These are phyloP conservation scores for Podargus strigoides DNA, from an alignment of 2,797 vertebrate genomes.

Conservation along the genomic window DNA sequence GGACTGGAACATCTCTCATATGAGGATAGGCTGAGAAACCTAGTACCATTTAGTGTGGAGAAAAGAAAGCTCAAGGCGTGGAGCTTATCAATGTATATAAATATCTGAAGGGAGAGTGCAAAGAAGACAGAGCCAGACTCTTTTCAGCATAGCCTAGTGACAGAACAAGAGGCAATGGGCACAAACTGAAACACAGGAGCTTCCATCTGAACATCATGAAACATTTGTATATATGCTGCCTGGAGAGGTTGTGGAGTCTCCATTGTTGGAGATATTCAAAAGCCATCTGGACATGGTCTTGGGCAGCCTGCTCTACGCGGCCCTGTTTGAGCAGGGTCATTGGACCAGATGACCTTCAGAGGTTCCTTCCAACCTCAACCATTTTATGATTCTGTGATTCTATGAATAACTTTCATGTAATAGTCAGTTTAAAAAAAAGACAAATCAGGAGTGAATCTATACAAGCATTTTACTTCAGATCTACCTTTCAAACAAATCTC, in stretches of 20 bases:
- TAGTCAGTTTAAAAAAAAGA: not conserved
- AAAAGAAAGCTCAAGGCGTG: not conserved
- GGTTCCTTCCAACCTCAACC: not conserved
- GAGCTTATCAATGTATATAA: not conserved
- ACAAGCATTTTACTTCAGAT: not conserved
- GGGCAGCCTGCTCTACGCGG: no score
- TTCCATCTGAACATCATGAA: not conserved
- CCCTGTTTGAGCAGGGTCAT: not conserved
- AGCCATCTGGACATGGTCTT: no score
- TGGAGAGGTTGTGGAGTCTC: not conserved
- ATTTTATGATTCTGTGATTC: not conserved
- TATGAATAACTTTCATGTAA: not conserved
- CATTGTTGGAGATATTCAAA: not conserved
- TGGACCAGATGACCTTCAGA: not conserved
- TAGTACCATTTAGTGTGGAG: not conserved
- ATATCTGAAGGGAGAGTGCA: not conserved
- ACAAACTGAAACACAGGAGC: not conserved
- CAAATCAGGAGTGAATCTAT: not conserved
- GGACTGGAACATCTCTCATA: not conserved
- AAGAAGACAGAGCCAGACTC: not conserved
- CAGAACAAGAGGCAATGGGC: not conserved
- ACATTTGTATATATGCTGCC: not conserved
- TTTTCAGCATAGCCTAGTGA: not conserved
- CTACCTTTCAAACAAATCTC: not conserved
- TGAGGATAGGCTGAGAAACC: not conserved